phyloP scores from a whole-genome alignment of 2,797 vertebrate genomes.

The Poeciliopsis infans region DNA sequence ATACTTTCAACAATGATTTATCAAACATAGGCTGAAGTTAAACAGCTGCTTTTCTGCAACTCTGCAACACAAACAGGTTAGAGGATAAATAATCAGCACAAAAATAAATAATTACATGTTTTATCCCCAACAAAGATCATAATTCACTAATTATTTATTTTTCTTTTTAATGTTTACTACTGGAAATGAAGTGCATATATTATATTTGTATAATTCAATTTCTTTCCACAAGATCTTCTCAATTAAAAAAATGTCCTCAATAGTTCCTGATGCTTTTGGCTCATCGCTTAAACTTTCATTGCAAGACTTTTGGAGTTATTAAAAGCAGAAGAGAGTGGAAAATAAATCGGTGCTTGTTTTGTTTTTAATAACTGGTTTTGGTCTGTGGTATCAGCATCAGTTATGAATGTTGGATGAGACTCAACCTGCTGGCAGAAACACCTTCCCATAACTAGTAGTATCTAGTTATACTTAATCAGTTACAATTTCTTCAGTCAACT shows the following conservation, averaged over 20 bases:
- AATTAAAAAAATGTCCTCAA: background rate
- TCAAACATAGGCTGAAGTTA: background rate
- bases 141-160: background rate
- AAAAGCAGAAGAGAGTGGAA: background rate
- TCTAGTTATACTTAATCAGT: too few species aligned
- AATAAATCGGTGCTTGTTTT: background rate
- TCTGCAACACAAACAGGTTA: background rate
- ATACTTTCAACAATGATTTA: background rate
- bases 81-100: background rate
- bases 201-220: background rate
- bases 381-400: background rate
- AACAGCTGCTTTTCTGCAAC: background rate
- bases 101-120: background rate
- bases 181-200: background rate
- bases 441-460: too few species aligned
- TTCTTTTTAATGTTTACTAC: background rate
- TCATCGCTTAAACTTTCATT: background rate
- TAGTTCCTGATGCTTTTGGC: background rate
- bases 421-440: too few species aligned
- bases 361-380: background rate
- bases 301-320: background rate
- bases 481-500: too few species aligned
- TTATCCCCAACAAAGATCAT: background rate
- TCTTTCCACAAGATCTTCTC: background rate
- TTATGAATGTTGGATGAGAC: too few species aligned